Evolutionary conservation across 2,797 vertebrate species (phyloP).

Genomic region (Micrastur ruficollis): DNA sequence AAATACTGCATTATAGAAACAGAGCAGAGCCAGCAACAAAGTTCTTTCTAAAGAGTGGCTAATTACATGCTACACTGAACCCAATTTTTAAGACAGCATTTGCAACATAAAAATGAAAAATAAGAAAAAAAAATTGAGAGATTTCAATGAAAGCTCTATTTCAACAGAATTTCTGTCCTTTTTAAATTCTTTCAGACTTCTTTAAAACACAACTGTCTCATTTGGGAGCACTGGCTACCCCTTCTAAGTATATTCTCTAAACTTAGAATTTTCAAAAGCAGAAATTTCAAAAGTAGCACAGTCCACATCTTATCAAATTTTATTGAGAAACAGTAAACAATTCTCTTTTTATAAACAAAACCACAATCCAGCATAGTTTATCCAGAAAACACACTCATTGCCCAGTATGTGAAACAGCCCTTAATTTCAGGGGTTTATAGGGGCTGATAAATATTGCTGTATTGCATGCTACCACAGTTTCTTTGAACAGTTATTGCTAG

Average conservation of each 20-base stretch:
- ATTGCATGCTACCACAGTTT: not conserved
- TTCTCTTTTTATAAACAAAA: not conserved
- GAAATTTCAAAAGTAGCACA: not conserved
- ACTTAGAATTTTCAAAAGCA: not conserved
- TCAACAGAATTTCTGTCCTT: not conserved
- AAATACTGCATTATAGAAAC: not conserved
- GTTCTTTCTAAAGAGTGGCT: not conserved
- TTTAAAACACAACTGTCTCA: not conserved
- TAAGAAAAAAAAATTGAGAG: not conserved
- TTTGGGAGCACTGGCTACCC: not conserved
- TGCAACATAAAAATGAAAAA: not conserved
- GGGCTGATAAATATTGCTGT: not conserved
- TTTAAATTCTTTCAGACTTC: not conserved
- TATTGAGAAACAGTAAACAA: not conserved
- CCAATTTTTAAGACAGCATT: not conserved
- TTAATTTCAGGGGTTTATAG: not conserved
- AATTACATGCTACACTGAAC: constrained; percentile 2
- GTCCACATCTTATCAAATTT: not conserved
- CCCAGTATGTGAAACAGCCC: not conserved
- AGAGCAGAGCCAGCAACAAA: not conserved
- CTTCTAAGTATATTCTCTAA: not conserved
- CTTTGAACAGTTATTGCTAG: not conserved
- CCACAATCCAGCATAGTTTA: not conserved
- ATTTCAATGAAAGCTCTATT: not conserved
- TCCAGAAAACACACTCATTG: not conserved